These are phyloP conservation scores for Chanos chanos DNA, from an alignment of 2,797 vertebrate genomes.

Conservation along the genomic window DNA sequence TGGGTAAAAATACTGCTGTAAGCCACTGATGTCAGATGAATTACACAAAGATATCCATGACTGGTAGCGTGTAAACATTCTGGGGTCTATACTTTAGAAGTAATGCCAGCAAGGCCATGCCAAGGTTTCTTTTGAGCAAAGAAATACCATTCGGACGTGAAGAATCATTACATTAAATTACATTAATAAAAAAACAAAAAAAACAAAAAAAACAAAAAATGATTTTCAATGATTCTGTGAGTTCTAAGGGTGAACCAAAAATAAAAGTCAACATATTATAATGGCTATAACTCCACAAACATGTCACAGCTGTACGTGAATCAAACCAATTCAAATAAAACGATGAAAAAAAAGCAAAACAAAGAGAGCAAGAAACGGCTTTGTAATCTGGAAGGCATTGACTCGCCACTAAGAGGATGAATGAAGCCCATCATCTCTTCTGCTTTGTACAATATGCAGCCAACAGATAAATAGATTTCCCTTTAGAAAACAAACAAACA, in stretches of 20 bases:
- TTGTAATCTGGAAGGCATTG: constrained; percentile 57
- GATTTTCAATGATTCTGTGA: too few species aligned
- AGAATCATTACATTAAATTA: too few species aligned
- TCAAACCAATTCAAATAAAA: not conserved
- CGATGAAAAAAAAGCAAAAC: constrained; percentile 12
- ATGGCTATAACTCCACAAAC: too few species aligned
- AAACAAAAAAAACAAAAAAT: too few species aligned
- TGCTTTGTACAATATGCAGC: constrained; percentile 36
- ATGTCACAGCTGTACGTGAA: too few species aligned
- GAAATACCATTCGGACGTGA: not conserved
- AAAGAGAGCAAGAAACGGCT: constrained; percentile 38
- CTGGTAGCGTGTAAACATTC: too few species aligned
- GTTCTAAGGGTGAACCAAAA: too few species aligned
- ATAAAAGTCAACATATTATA: too few species aligned
- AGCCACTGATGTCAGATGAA: not conserved
- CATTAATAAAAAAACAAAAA: too few species aligned
- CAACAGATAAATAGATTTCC: constrained; percentile 63
- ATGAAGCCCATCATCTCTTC: constrained; percentile 43
- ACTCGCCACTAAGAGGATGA: constrained; percentile 45
- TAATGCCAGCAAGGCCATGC: too few species aligned
- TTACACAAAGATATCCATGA: not conserved
- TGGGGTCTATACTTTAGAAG: too few species aligned
- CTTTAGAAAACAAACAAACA: constrained; percentile 57
- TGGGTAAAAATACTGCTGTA: too few species aligned
- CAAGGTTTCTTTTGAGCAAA: not conserved